These are phyloP conservation scores for Chydorus sphaericus DNA, from an alignment of 2,888 invertebrate species.

Conservation along the genomic window DNA sequence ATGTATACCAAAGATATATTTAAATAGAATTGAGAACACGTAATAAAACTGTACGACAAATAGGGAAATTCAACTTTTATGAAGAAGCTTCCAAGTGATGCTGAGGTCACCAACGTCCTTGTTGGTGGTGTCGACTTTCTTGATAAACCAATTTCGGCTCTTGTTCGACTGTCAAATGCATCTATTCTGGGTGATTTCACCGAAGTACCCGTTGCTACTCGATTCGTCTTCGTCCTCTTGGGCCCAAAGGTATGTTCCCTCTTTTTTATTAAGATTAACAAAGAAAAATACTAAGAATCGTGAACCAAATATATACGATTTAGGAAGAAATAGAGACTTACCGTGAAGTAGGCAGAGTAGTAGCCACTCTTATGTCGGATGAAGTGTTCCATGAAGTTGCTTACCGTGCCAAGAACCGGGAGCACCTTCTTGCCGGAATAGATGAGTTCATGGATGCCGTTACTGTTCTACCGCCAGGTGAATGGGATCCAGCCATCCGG, in stretches of 20 bases:
- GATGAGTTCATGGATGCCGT: slow-evolving; percentile 26
- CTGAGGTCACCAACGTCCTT: slow-evolving; percentile 22
- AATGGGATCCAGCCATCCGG: slow-evolving; percentile 33
- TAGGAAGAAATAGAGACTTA: slow-evolving; percentile 22
- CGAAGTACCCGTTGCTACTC: slow-evolving; percentile 27
- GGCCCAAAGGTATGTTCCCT: slow-evolving; percentile 25
- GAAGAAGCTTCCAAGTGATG: slow-evolving; percentile 22
- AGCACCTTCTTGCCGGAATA: slow-evolving; percentile 24
- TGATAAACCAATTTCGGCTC: slow-evolving; percentile 20
- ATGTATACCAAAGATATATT: no score
- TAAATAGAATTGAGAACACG: no score
- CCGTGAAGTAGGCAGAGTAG: slow-evolving; percentile 27
- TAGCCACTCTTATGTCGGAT: slow-evolving; percentile 29
- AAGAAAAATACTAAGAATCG: neutral
- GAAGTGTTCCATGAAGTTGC: slow-evolving; percentile 27
- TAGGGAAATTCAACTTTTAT: slow-evolving; percentile 22
- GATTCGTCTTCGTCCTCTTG: slow-evolving; percentile 28
- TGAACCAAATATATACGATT: neutral
- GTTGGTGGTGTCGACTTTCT: slow-evolving; percentile 22
- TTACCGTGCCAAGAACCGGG: slow-evolving; percentile 25
- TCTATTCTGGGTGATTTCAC: slow-evolving; percentile 25
- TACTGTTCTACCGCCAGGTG: slow-evolving; percentile 26
- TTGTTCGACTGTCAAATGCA: slow-evolving; percentile 23
- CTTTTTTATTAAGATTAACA: neutral
- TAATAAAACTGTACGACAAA: no score